Evolutionary conservation across 2,797 vertebrate genomes (phyloP).

Genomic region (Rhinella marina): DNA sequence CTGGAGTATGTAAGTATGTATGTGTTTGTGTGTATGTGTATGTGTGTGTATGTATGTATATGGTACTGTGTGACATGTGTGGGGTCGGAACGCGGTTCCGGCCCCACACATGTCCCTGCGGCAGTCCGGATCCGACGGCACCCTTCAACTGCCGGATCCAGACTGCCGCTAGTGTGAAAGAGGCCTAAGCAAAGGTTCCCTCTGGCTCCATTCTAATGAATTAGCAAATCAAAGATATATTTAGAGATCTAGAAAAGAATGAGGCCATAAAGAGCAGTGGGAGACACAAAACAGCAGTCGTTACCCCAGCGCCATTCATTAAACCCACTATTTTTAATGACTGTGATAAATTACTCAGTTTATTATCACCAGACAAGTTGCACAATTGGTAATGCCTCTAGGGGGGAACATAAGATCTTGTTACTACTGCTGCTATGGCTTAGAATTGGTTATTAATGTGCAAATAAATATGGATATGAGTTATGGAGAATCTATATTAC

Average conservation of each 20-base stretch:
- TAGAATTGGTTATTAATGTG: not conserved
- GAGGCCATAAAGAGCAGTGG: conserved; percentile 37
- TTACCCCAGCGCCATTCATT: conserved; percentile 37
- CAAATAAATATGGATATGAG: not conserved
- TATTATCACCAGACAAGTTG: conserved; percentile 13
- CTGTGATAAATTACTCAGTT: conserved; percentile 41
- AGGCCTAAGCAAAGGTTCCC: conserved; percentile 22
- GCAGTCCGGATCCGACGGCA: too few relatives aligned
- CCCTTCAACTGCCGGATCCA: too few relatives aligned
- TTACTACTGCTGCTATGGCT: not conserved
- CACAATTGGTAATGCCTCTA: not conserved
- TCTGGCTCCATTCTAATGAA: conserved; percentile 17
- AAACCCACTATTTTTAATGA: conserved; percentile 29
- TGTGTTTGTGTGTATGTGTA: too few relatives aligned
- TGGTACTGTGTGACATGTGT: too few relatives aligned
- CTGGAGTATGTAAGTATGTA: too few relatives aligned
- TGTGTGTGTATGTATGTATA: too few relatives aligned
- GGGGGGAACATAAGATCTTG: not conserved
- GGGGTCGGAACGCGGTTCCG: too few relatives aligned
- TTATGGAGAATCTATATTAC: not conserved
- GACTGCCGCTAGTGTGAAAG: too few relatives aligned
- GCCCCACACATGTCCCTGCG: too few relatives aligned
- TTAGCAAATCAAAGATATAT: conserved; percentile 49
- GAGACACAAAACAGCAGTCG: conserved; percentile 32
- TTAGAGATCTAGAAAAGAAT: conserved; percentile 32